Percentiles rank a stretch among this genome's conserved stretches.
phyloP scores from a whole-genome alignment of 1,140 invertebrate species.

The Nebria ingens region DNA sequence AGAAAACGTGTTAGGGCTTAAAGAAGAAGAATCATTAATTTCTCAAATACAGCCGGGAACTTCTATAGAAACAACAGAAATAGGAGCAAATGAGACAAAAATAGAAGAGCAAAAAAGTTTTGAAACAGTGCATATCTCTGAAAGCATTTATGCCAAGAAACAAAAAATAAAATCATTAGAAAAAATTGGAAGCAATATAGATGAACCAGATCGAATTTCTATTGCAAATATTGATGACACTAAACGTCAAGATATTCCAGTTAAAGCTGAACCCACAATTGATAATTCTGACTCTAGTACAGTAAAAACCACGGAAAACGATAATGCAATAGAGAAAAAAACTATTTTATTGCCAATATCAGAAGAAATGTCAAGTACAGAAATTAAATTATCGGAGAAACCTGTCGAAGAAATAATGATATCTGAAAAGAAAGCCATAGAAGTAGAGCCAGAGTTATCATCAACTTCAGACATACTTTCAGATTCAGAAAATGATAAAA shows the following conservation, averaged over 20 bases:
- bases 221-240: background rate
- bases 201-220: background rate
- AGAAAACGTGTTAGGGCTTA: too few species aligned
- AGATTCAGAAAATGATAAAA: background rate
- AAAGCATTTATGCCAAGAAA: too few species aligned
- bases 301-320: background rate
- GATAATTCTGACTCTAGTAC: background rate
- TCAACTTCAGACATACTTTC: too few species aligned
- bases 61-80: conserved; percentile 21
- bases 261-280: background rate
- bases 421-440: too few species aligned
- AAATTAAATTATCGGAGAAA: background rate
- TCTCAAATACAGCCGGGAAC: too few species aligned
- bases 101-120: too few species aligned
- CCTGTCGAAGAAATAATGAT: too few species aligned
- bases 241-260: background rate
- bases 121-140: too few species aligned
- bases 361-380: background rate
- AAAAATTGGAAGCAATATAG: too few species aligned
- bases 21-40: too few species aligned
- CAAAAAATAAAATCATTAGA: too few species aligned
- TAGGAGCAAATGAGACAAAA: background rate
- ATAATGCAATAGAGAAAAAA: background rate
- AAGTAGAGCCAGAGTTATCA: too few species aligned
- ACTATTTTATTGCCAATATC: background rate